Evolutionary conservation across 2,888 invertebrate genomes (phyloP), one percentile per base, ranked within the genome.

Genomic region (Noctua janthe): DNA sequence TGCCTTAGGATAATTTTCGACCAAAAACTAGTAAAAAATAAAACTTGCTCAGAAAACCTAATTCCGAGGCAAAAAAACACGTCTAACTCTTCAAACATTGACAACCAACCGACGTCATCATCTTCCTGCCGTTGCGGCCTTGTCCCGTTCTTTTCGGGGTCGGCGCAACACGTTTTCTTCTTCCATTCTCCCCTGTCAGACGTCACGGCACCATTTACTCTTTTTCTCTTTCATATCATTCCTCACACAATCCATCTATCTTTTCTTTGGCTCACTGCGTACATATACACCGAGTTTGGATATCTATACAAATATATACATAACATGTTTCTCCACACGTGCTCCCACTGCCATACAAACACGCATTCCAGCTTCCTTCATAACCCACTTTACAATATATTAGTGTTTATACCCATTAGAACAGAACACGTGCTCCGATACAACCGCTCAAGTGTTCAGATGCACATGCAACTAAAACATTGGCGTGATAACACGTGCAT

Each of bases 401-500:
- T 67, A 49, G 66, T 70, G 47, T 75, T 59, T 54, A 20, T 64
- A 74, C 35, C 71, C 66, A 23, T 56, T 71, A 74, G 13, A 66
- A 80, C 71, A 69, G 54, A 69, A 71, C 75, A 87, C 71, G 76
- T 86, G 82, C 56, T 85, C 66, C 0, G 15, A 77, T 67, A 78
- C 74, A 75, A 39, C 49, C n/a, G 56, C 51, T 86, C 86, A 69
- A 86, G 85, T 86, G 88, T 81, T 80, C 67, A 74, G 56, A 72
- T 84, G 85, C 85, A 85, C 78, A 78, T 85, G 76, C 88, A 70
- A 13, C 73, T 71, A 69, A 81, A 76, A 81, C 67, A 76, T 78
- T 51, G 69, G 39, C n/a, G 62, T 75, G 85, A 86, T 86, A 86
- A 74, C 86, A 88, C 72, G 77, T 76, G 78, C 86, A 85, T 84